A percentile compares a stretch with the other conserved stretches of the same genome.
Evolutionary conservation across 2,888 invertebrate species (phyloP).

Genomic region (Tortricodes alternella): DNA sequence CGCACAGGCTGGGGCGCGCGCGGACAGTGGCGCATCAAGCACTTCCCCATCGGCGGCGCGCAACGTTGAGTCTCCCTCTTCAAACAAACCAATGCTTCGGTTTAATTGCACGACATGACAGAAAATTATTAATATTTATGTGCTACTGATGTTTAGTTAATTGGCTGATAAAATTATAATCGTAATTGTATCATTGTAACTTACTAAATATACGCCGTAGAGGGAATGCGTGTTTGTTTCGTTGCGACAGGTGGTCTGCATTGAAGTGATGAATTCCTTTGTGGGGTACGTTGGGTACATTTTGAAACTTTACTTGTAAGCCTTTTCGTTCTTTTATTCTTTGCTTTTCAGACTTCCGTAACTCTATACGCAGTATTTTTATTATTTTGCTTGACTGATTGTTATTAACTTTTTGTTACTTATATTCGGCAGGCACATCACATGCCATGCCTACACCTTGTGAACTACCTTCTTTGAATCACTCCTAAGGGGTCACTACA

Average conservation of each 20-base stretch:
- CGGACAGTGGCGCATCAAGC: conserved; percentile 84
- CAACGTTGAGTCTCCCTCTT: conserved; percentile 67
- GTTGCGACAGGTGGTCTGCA: conserved; percentile 38
- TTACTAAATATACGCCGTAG: conserved; percentile 38
- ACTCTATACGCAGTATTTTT: conserved; percentile 30
- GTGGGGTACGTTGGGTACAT: conserved; percentile 79
- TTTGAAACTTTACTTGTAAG: conserved; percentile 50
- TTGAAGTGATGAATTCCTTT: conserved; percentile 48
- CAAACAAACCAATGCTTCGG: conserved; percentile 51
- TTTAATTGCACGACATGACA: conserved; percentile 55
- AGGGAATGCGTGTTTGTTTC: conserved; percentile 37
- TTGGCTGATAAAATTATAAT: conserved; percentile 20
- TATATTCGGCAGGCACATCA: no score
- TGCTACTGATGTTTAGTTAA: conserved; percentile 22
- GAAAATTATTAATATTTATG: conserved; percentile 27
- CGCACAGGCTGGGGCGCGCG: conserved; percentile 85
- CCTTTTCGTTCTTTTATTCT: conserved; percentile 28
- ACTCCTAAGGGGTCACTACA: no score
- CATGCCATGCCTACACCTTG: no score
- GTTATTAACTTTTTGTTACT: no score
- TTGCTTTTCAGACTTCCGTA: conserved; percentile 23
- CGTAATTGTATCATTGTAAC: conserved; percentile 21
- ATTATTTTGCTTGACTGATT: conserved; percentile 20
- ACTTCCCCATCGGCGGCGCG: conserved; percentile 53
- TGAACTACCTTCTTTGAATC: no score